These are phyloP conservation scores for Amorpha juglandis DNA, from an alignment of 2,888 invertebrate species.

Conservation along the genomic window DNA sequence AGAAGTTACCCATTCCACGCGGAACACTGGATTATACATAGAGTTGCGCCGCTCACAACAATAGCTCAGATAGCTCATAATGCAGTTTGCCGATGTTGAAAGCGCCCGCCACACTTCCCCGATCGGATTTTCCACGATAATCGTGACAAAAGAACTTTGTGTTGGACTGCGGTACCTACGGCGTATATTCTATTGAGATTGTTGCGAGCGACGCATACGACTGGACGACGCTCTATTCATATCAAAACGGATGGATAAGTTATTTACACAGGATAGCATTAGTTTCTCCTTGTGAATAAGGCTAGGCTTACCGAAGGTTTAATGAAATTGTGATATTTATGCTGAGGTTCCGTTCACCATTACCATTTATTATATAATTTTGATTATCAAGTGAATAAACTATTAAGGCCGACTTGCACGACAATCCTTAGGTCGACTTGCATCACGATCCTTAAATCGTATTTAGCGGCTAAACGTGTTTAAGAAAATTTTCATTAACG, in stretches of 20 bases:
- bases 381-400: too few species aligned
- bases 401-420: too few species aligned
- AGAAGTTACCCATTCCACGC: slow-evolving; percentile 49
- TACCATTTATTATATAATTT: background rate
- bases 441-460: too few species aligned
- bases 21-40: slow-evolving; percentile 61
- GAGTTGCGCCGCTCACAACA: slow-evolving; percentile 62
- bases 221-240: slow-evolving; percentile 62
- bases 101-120: slow-evolving; percentile 78
- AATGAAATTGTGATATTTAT: background rate
- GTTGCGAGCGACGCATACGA: slow-evolving; percentile 56
- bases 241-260: slow-evolving; percentile 33
- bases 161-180: slow-evolving; percentile 50
- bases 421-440: too few species aligned
- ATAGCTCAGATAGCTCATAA: slow-evolving; percentile 79
- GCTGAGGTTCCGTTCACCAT: background rate
- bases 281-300: slow-evolving; percentile 13
- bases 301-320: background rate
- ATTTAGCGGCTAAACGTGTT: too few species aligned
- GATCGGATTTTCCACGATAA: slow-evolving; percentile 83
- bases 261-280: slow-evolving; percentile 23
- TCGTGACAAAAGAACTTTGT: slow-evolving; percentile 83
- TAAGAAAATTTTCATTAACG: too few species aligned
- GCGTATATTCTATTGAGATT: slow-evolving; percentile 65
- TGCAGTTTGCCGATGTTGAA: slow-evolving; percentile 80